Evolutionary conservation across 37 sponge, comb jelly and placozoan genomes (phyloP), one percentile per base, ranked within the genome.

Genomic region (Eunapius fragilis): DNA sequence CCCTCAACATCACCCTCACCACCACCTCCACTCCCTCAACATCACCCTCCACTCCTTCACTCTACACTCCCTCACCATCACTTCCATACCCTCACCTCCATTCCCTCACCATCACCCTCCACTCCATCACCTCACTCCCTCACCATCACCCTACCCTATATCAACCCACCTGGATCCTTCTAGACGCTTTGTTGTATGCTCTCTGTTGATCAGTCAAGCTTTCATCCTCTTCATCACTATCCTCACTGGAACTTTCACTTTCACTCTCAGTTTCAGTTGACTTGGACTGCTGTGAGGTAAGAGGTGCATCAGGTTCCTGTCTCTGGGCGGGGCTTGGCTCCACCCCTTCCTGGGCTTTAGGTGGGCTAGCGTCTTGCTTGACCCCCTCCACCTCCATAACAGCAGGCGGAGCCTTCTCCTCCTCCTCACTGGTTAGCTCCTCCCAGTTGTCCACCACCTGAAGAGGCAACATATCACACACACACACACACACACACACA

Each of bases 111-210:
- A 41, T 6, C 3, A 41, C 6, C 41, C 41, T 41, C 6, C 41
- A 3, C 41, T 41, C 41, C 6, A 41, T 58, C 58, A 10, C 22
- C 58, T 11, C 17, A 1, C 22, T 58, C 58, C 69, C 10, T 25
- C 48, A 22, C 58, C 35, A 23, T 25, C n/a, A 25, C 37, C 26
- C 74, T 37, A 17, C 25, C 23, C n/a, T 32, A 73, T 34, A 37
- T 41, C 72, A 24, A 77, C 82, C 32, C 50, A 89, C 88, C 27
- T 75, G 33, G 25, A 90, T 87, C 69, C 94, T 75, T 49, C 34
- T 28, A 17, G 30, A 67, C 32, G 80, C 87, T 69, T 67, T 84
- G 26, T 92, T 82, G 31, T 76, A 81, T 3, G 92, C 35, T 1
- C 82, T 69, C 33, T 84, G 77, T 1, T 73, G 81, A 41, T 85